A percentile compares a stretch with the other conserved stretches of the same genome.
Evolutionary conservation across 1,140 invertebrate species (phyloP).

Genomic region (Zaprionus inermis): DNA sequence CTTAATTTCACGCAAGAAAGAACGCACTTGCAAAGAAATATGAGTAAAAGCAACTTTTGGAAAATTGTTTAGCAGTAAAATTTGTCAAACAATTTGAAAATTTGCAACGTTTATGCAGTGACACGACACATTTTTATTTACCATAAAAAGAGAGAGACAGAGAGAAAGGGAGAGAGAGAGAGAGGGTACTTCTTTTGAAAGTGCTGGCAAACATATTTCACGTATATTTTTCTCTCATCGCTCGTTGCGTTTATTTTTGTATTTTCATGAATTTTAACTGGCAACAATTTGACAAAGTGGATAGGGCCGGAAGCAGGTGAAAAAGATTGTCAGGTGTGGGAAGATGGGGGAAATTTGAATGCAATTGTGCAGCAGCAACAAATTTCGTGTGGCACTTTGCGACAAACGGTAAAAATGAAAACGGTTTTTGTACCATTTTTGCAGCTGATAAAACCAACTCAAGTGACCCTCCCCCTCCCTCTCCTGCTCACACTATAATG

Average conservation of each 20-base stretch:
- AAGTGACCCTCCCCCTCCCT: not conserved
- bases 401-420: constrained; percentile 39
- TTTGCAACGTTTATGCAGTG: constrained; percentile 42
- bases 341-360: constrained; percentile 16
- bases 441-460: constrained; percentile 36
- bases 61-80: constrained; percentile 3
- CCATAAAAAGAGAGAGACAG: constrained; percentile 1
- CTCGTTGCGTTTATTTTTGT: constrained; percentile 19
- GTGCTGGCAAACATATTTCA: constrained; percentile 39
- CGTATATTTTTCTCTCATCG: constrained; percentile 30
- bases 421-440: constrained; percentile 23
- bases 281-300: constrained; percentile 64
- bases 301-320: constrained; percentile 4
- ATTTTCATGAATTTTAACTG: constrained; percentile 56
- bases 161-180: not conserved
- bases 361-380: constrained; percentile 11
- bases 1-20: not conserved
- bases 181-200: constrained; percentile 13
- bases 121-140: constrained; percentile 11
- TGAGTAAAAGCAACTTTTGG: not conserved
- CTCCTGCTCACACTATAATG: constrained; percentile 1
- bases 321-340: not conserved
- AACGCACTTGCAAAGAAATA: not conserved
- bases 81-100: constrained; percentile 30
- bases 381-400: constrained; percentile 35